Base-by-base conservation (phyloP, 1,140 invertebrate species). In the Heliconius congener region DNA sequence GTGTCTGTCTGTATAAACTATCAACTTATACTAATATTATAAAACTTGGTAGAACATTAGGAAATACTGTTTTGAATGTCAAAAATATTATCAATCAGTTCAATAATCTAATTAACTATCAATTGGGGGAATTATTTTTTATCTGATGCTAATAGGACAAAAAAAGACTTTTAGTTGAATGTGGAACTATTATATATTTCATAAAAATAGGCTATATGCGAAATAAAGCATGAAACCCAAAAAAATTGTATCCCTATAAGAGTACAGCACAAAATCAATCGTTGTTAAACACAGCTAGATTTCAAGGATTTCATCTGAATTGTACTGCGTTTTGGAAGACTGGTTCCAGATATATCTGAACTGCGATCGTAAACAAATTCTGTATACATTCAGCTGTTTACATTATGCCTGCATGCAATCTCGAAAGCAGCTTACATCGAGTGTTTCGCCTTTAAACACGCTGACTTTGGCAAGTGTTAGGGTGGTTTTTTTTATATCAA, bases 341-440 rank as follows among this genome's bases (percentile, higher is more conserved):
- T 66, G 60, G 27, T n/a, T 72, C 71, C 71, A 72, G 37, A 72
- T 72, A 72, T 72, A 72, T 39, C 71, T 39, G 71, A 72, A 66
- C 30, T 66, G 71, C 71, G 71, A 72, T 72, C 73, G 80, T 81
- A 78, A 81, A 81, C 76, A 77, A 37, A 27, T 55, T 34, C 11
- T 81, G 80, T 81, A 78, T 81, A 75, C 76, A 71, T 81, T 81
- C 42, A 57, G 60, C 46, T 30, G 55, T 81, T 81, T 81, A 81
- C 50, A 75, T 81, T 77, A 75, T 76, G 80, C 80, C 66, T 81
- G 80, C 73, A 78, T 81, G 80, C 80, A 73, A 81, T 81, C 77
- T 81, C 71, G 66, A 76, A 79, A 76, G 76, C 79, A 72, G 76
- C 80, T 81, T 81, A 76, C 73, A 71, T 37, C 75, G 72, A 42